Base-by-base conservation (phyloP, 2,797 vertebrate genomes). In the Pipistrellus nathusii region DNA sequence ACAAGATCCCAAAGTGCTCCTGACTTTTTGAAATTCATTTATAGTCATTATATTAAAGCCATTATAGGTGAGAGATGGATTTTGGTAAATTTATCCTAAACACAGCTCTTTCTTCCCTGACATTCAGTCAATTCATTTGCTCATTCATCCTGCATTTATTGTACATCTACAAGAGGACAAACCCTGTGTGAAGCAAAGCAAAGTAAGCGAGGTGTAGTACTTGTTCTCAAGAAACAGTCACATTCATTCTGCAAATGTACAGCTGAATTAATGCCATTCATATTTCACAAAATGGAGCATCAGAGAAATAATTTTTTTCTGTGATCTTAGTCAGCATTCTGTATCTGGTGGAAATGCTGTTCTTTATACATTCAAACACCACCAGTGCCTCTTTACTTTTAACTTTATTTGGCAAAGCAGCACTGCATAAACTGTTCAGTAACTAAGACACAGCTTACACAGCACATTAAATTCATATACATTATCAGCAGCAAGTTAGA, bases 361-460 rank as follows among this genome's bases (percentile, higher is more conserved):
- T 90, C 84, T 73, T 77, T 44, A 41, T 71, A 78, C 13, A 96
- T 53, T 95, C 96, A 97, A 94, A 95, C 82, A 94, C 93, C 85
- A 96, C 75, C 82, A 90, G 55, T 20, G 21, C 35, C 38, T 11
- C 97, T 98, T 98, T 97, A 98, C 98, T 98, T 99, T 98, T 96
- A 97, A 98, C 95, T 99, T 99, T 99, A 99, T 99, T 98, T 99
- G 98, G 99, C 99, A 99, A 99, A 99, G 99, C 99, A 98, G 98
- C 98, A 98, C 92, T 97, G 97, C 95, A 96, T 97, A 97, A 98
- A 97, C 97, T 98, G 95, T 96, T 98, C 98, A 96, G 96, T 97
- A 98, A 98, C 71, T 97, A 97, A 97, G 98, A 98, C 96, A 97
- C 95, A 98, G 98, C 98, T 98, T 97, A 98, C 97, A 96, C 97